Conservation (phyloP, 2,113 vertebrate species). For the Pteropus alecto region DNA sequence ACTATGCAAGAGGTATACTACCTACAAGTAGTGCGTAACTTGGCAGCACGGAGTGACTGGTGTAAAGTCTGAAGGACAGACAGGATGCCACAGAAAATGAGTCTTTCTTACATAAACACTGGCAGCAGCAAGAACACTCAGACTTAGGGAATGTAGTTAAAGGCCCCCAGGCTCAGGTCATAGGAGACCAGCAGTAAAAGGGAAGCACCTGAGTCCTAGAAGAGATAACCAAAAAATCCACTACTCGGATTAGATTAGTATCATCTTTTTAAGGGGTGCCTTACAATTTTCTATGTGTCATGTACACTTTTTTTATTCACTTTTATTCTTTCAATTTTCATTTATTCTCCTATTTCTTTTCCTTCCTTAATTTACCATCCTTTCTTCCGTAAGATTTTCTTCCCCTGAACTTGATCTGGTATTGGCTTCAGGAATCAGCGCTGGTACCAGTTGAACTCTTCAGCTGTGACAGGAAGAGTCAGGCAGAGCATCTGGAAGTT, state of each 20-base stretch:
- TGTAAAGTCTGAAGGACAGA: not conserved
- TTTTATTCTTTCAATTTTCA: not conserved
- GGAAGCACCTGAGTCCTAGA: not conserved
- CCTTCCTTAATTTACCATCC: not conserved
- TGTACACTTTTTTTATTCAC: not conserved
- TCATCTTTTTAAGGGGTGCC: not conserved
- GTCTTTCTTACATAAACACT: not conserved
- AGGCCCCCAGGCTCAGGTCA: no score
- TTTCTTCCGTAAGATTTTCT: not conserved
- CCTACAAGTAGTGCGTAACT: no score
- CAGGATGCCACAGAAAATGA: accelerated
- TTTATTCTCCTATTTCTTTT: not conserved
- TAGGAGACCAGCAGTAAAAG: not conserved
- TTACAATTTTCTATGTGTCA: not conserved
- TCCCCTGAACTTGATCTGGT: not conserved
- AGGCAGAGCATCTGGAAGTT: not conserved
- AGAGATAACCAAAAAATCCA: not conserved
- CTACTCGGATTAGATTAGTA: not conserved
- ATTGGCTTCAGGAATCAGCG: not conserved
- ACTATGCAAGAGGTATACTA: not conserved
- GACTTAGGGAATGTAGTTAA: not conserved
- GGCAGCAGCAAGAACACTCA: not conserved
- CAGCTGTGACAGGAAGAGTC: no score
- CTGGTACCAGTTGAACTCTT: not conserved
- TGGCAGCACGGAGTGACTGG: not conserved